Conservation (phyloP, 2,797 vertebrate genomes). For the Aldrovandia affinis region DNA sequence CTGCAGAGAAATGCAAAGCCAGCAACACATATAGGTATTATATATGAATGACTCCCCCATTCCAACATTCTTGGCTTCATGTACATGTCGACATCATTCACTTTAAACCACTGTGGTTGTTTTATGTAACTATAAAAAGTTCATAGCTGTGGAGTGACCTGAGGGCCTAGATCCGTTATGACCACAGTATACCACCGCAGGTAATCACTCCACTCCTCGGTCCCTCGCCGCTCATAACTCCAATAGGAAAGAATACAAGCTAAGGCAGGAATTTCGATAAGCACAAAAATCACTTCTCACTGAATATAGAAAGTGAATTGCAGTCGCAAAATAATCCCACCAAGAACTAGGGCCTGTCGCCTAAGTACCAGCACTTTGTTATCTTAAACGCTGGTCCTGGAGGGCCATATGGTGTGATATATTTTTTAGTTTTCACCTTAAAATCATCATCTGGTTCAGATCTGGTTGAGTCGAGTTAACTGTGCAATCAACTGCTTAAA, state of each 20-base stretch:
- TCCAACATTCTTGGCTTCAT: background rate
- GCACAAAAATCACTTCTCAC: background rate
- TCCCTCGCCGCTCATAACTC: background rate
- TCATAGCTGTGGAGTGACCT: conserved; percentile 1
- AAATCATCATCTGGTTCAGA: no score
- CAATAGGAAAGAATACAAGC: background rate
- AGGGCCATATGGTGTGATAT: no score
- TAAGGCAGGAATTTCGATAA: background rate
- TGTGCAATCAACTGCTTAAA: no score
- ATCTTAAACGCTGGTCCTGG: no score
- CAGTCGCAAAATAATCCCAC: background rate
- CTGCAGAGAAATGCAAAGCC: no score
- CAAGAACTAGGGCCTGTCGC: background rate
- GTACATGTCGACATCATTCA: background rate
- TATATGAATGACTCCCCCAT: no score
- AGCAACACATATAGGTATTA: no score
- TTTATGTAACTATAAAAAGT: background rate
- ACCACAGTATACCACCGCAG: background rate
- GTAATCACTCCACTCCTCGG: conserved; percentile 1
- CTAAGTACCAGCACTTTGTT: background rate
- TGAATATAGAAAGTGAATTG: background rate
- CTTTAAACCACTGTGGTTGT: background rate
- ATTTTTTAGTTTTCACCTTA: no score
- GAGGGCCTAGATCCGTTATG: background rate
- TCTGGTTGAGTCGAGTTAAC: no score